Evolutionary conservation across 2,113 vertebrate genomes (phyloP).

Genomic region (Heterochromis multidens): DNA sequence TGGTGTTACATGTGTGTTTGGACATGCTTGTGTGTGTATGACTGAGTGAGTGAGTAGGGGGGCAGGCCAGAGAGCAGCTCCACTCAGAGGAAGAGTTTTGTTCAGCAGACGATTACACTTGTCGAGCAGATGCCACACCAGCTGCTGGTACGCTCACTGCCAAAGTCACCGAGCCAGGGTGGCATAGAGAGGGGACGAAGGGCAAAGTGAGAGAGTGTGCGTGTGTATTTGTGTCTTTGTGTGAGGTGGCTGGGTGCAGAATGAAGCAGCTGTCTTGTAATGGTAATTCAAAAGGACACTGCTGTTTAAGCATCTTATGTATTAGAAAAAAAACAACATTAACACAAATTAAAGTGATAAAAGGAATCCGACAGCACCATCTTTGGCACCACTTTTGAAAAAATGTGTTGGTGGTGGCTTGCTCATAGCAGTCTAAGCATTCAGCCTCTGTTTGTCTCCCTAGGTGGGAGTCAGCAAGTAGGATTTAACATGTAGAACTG

Average conservation of each 20-base stretch:
- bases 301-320: constrained; percentile 31
- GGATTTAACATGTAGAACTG: constrained; percentile 21
- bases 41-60: background rate
- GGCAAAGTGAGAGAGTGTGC: constrained; percentile 4
- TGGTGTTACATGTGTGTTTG: constrained; percentile 15
- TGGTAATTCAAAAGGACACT: constrained; percentile 42
- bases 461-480: constrained; percentile 25
- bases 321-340: constrained; percentile 2
- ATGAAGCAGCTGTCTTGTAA: constrained; percentile 45
- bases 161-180: constrained; percentile 62
- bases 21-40: constrained; percentile 1
- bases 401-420: constrained; percentile 35
- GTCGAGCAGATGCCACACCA: constrained; percentile 78
- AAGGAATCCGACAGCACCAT: constrained; percentile 1
- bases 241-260: constrained; percentile 15
- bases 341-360: constrained; percentile 7
- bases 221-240: background rate
- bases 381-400: constrained; percentile 27
- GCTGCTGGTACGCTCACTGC: constrained; percentile 64
- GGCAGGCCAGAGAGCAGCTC: constrained; percentile 62
- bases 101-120: constrained; percentile 77
- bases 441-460: constrained; percentile 3
- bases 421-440: background rate
- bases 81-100: constrained; percentile 74
- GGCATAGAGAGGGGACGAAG: constrained; percentile 55